Conservation (phyloP, 2,888 invertebrate species). For the Hartigia nigra region DNA sequence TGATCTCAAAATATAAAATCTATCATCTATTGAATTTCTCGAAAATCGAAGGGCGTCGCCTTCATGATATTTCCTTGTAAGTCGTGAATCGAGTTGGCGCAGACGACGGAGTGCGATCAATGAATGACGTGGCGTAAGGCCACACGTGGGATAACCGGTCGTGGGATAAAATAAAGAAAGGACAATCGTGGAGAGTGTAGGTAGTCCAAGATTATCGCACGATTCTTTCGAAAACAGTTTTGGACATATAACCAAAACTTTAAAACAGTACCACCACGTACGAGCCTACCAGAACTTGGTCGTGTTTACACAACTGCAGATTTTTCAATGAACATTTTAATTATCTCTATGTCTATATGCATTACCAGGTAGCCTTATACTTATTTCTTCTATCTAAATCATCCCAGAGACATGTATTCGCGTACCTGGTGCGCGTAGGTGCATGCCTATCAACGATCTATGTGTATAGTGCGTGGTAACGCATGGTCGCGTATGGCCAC, state of each 20-base stretch:
- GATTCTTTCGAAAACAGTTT: background rate
- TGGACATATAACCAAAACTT: background rate
- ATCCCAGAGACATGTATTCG: background rate
- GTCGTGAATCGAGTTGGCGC: background rate
- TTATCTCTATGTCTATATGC: background rate
- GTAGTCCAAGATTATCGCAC: conserved; percentile 14
- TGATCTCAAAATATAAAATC: background rate
- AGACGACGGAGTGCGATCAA: conserved; percentile 24
- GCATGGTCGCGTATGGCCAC: conserved; percentile 24
- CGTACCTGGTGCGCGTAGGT: background rate
- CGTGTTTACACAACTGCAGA: background rate
- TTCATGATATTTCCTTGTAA: background rate
- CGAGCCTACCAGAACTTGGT: background rate
- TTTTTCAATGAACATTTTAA: background rate
- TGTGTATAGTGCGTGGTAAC: conserved; percentile 26
- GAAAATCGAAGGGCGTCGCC: background rate
- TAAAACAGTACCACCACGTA: background rate
- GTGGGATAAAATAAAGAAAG: conserved; percentile 33
- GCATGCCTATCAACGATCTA: conserved; percentile 17
- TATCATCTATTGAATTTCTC: background rate
- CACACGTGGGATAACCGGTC: conserved; percentile 50
- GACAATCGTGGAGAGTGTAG: conserved; percentile 25
- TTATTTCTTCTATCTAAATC: background rate
- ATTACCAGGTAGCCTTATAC: background rate
- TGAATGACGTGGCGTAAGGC: conserved; percentile 40